A percentile compares a stretch with the other conserved stretches of the same genome.
Conservation (phyloP, 2,888 invertebrate species). For the Blastobasis adustella region DNA sequence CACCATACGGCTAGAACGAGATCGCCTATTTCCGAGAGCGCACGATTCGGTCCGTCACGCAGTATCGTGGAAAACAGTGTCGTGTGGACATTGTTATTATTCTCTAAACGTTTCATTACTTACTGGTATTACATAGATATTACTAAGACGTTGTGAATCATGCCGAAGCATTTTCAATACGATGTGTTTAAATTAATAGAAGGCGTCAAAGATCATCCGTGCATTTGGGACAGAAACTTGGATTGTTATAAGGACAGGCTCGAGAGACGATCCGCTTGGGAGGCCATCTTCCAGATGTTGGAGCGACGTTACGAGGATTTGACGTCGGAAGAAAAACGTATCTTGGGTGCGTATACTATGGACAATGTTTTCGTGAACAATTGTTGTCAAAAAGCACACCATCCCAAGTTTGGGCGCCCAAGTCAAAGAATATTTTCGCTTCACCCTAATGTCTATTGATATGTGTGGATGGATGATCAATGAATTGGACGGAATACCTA, state of each 20-base stretch:
- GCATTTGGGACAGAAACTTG: constrained; percentile 57
- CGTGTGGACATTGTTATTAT: constrained; percentile 37
- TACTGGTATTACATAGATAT: not conserved
- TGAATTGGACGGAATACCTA: too few relatives aligned
- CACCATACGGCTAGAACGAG: constrained; percentile 17
- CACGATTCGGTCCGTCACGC: constrained; percentile 42
- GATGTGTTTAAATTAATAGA: constrained; percentile 44
- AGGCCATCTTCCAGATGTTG: constrained; percentile 47
- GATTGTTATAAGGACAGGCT: constrained; percentile 57
- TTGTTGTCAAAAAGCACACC: too few relatives aligned
- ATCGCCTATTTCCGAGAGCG: constrained; percentile 14
- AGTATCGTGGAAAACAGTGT: constrained; percentile 44
- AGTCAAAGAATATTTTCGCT: too few relatives aligned
- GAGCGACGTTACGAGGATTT: constrained; percentile 48
- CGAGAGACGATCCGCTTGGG: constrained; percentile 55
- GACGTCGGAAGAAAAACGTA: constrained; percentile 41
- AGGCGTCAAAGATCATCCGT: constrained; percentile 42
- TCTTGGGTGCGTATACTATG: constrained; percentile 32
- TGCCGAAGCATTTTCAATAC: constrained; percentile 54
- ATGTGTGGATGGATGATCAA: too few relatives aligned
- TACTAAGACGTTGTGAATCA: constrained; percentile 9
- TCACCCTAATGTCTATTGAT: too few relatives aligned
- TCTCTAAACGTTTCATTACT: not conserved
- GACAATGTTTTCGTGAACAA: too few relatives aligned
- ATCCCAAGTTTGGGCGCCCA: too few relatives aligned